These are phyloP conservation scores for Vidua chalybeata DNA, from an alignment of 2,113 vertebrate genomes.

Conservation along the genomic window DNA sequence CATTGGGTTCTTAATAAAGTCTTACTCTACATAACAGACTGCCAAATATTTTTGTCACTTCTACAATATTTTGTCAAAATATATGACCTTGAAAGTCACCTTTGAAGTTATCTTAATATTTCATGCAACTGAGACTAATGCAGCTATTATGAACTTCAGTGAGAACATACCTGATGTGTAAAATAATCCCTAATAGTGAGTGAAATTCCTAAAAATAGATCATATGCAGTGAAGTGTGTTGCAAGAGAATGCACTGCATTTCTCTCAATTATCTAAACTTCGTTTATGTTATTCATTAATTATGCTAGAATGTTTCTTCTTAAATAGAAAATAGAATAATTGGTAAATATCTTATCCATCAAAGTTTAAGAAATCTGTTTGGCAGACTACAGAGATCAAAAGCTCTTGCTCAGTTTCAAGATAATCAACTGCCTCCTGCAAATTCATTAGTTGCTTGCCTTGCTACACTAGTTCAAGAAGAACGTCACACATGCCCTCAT, in stretches of 20 bases:
- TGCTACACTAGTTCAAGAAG: background rate
- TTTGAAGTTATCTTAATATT: slow-evolving; percentile 60
- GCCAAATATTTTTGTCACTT: slow-evolving; percentile 64
- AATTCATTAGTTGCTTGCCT: background rate
- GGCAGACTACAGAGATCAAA: slow-evolving; percentile 7
- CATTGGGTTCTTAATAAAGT: slow-evolving; percentile 59
- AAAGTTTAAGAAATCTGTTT: slow-evolving; percentile 2
- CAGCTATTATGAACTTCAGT: slow-evolving; percentile 22
- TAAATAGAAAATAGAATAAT: background rate
- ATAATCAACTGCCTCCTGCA: background rate
- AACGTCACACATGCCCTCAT: background rate
- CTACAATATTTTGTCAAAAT: slow-evolving; percentile 66
- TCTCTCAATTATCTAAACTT: background rate
- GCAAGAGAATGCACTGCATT: background rate
- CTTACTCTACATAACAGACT: slow-evolving; percentile 52
- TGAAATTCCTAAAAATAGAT: background rate
- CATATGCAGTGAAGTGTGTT: background rate
- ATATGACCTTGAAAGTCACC: slow-evolving; percentile 43
- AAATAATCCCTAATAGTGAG: background rate
- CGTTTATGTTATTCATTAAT: background rate
- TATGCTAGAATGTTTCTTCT: background rate
- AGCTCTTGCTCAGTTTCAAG: background rate
- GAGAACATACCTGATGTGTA: slow-evolving; percentile 32
- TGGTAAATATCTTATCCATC: background rate
- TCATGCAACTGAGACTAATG: slow-evolving; percentile 1